Evolutionary conservation across 2,113 vertebrate genomes (phyloP).

Genomic region (Toxotes chatareus): DNA sequence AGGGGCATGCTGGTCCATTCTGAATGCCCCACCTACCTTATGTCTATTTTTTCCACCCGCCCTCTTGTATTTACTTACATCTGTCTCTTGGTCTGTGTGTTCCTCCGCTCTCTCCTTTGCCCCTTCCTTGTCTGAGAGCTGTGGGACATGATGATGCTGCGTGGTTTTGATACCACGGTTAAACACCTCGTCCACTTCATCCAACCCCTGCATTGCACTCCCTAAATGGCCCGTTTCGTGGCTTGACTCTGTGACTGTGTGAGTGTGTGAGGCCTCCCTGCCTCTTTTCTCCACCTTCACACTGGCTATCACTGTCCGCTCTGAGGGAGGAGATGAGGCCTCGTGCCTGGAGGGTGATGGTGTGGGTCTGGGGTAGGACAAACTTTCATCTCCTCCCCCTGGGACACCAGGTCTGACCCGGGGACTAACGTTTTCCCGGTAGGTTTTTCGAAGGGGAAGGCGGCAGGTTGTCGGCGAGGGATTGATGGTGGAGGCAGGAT

Average conservation of each 20-base stretch:
- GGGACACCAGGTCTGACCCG: slow-evolving; percentile 83
- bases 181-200: slow-evolving; percentile 88
- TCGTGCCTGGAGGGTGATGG: slow-evolving; percentile 62
- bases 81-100: slow-evolving; percentile 59
- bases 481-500: slow-evolving; percentile 73
- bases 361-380: slow-evolving; percentile 68
- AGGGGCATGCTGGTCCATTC: slow-evolving; percentile 84
- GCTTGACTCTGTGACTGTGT: slow-evolving; percentile 63
- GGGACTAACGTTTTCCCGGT: slow-evolving; percentile 90
- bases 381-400: slow-evolving; percentile 75
- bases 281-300: slow-evolving; percentile 84
- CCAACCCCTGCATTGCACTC: slow-evolving; percentile 82
- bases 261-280: slow-evolving; percentile 62
- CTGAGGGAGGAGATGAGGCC: slow-evolving; percentile 66
- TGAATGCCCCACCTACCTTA: slow-evolving; percentile 75
- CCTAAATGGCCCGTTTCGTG: slow-evolving; percentile 64
- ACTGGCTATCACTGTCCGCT: slow-evolving; percentile 86
- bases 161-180: slow-evolving; percentile 86
- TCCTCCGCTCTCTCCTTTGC: slow-evolving; percentile 70
- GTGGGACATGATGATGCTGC: slow-evolving; percentile 69
- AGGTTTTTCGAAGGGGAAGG: slow-evolving; percentile 91
- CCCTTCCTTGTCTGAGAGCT: slow-evolving; percentile 65
- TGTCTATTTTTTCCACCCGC: slow-evolving; percentile 77
- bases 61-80: slow-evolving; percentile 74
- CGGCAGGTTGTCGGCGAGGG: slow-evolving; percentile 85